These are phyloP conservation scores for Dolichotis patagonum DNA, from an alignment of 2,113 vertebrate species.

Conservation along the genomic window DNA sequence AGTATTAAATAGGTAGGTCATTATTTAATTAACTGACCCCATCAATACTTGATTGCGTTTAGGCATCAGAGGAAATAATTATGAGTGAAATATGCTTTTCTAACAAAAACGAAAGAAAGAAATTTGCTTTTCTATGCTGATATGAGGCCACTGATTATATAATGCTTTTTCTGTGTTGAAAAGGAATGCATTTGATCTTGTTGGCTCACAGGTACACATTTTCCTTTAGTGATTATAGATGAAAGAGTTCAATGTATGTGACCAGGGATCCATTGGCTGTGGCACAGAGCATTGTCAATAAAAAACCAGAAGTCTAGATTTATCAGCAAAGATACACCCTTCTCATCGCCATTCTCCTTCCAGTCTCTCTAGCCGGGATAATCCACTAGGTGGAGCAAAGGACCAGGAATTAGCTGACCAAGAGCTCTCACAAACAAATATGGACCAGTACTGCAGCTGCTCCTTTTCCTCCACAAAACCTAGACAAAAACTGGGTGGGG, in stretches of 20 bases:
- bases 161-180: conserved; percentile 31
- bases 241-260: conserved; percentile 20
- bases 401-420: background rate
- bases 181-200: conserved; percentile 29
- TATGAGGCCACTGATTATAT: background rate
- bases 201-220: conserved; percentile 6
- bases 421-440: background rate
- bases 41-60: conserved; percentile 47
- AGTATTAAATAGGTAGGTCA: background rate
- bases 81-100: conserved; percentile 48
- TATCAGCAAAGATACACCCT: background rate
- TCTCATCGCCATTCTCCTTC: background rate
- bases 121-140: conserved; percentile 42
- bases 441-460: accelerated
- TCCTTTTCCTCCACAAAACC: background rate
- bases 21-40: conserved; percentile 46
- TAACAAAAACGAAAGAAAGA: background rate
- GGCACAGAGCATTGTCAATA: background rate
- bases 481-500: background rate
- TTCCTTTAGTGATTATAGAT: conserved; percentile 41
- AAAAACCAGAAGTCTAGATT: background rate
- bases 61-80: conserved; percentile 11
- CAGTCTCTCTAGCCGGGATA: background rate
- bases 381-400: conserved; percentile 77
- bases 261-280: background rate